Evolutionary conservation across 2,113 vertebrate genomes (phyloP).

Genomic region (cattle (Bos taurus)): ARS-UCD2.0 NC_037330.1:62707501-62708000

Average conservation of each 20-base stretch:
- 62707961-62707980: conserved; percentile 51
- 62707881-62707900: conserved; percentile 38
- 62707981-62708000: conserved; percentile 62
- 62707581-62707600: background rate
- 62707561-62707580: background rate
- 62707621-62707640: background rate
- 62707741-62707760: conserved; percentile 16
- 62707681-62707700: background rate
- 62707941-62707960: conserved; percentile 63
- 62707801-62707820: conserved; percentile 17
- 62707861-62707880: conserved; percentile 57
- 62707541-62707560: background rate
- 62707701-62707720: conserved; percentile 7
- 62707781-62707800: conserved; percentile 9
- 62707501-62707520: background rate
- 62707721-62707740: conserved; percentile 26
- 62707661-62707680: background rate
- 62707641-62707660: background rate
- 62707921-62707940: conserved; percentile 70
- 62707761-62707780: conserved; percentile 22
- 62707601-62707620: background rate
- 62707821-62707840: conserved; percentile 61
- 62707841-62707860: conserved; percentile 50
- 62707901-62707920: conserved; percentile 64
- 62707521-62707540: background rate